Evolutionary conservation across 2,113 vertebrate species (phyloP), one percentile per base, ranked within the genome.

Genomic region (Erythrocercus mccallii): DNA sequence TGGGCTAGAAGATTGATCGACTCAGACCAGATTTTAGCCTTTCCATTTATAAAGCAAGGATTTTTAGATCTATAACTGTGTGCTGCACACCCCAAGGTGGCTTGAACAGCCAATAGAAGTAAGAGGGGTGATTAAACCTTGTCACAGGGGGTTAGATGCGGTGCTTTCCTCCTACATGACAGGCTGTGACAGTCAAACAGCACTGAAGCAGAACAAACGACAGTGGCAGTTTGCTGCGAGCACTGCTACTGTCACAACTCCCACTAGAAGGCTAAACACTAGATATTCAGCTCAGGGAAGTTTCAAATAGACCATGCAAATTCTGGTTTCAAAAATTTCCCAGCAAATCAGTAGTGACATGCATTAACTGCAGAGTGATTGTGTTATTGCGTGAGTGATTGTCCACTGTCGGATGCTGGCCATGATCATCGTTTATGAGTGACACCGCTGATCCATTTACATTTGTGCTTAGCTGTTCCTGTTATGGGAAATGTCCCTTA

Each of bases 161-260:
- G 81, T 86, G 96, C 95, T 95, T 97, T 97, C 97, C 97, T 95
- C 95, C 95, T 69, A 74, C 56, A 27, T 98, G 98, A 98, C 97
- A 98, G 96, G 94, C 92, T 94, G 94, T 98, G 98, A 97, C 98
- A 98, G 97, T 97, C 98, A 94, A 95, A 92, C 88, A 88, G 97
- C 97, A 94, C n/a, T 94, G 97, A 95, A 98, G 98, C 98, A 97
- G 97, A 98, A 98, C 97, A 96, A 97, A 96, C 72, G 51, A 84
- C 53, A 37, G 94, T 95, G 97, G 97, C 98, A 96, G 93, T 98
- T 98, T 97, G 97, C 97, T 98, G 91, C 33, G 30, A 98, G 95
- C 96, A 53, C 86, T 77, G 94, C 94, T 90, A 89, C 97, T 97
- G 97, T 98, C 97, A 97, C 94, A 97, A 65, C 82, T 94, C 94